Evolutionary conservation across 2,113 vertebrate species (phyloP), one percentile per base, ranked within the genome.

Genomic region (Euleptes europaea): DNA sequence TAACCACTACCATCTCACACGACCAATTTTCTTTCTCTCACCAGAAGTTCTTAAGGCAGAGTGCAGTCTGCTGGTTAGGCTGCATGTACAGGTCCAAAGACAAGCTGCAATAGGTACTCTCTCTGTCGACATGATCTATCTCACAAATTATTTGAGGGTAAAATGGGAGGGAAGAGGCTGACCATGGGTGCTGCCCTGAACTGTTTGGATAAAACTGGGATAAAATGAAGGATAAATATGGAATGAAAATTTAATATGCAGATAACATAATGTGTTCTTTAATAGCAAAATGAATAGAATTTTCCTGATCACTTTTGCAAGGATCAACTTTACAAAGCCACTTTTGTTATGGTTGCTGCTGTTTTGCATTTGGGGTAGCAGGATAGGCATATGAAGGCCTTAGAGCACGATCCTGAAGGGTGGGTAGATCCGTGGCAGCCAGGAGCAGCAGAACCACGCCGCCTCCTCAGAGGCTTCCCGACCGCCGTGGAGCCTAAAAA

Each of bases 141-240:
- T 3, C 3, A 72, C 83, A 28, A 86, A 14, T 21, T 71, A 81
- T 65, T 73, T 2, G 0, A 1, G 23, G 44, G 9, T 44, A 44
- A 44, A 44, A 44, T 44, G 44, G 44, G 31, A 23, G 0, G 23
- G 71, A 38, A n/a, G 40, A 15, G 21, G 3, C 42, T 28, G 0
- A 14, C 8, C 49, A 49, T 49, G 51, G 44, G 51, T 54, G 14
- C 51, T 54, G 51, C 54, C 54, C 21, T 57, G 19, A 1, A 40
- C 14, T 42, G 66, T 1, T 57, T 57, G 54, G 54, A 78, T 67
- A 44, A 31, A 85, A 0, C 0, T 82, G 33, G 4, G 0, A 0
- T 5, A 1, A 21, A 1, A 26, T 79, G 77, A 83, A 33, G 4
- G 33, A 51, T 2, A 1, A 1, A 54, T 38, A 0, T 0, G 40